These are phyloP conservation scores for Dynastes tityus DNA, from an alignment of 2,888 invertebrate genomes.

Conservation along the genomic window DNA sequence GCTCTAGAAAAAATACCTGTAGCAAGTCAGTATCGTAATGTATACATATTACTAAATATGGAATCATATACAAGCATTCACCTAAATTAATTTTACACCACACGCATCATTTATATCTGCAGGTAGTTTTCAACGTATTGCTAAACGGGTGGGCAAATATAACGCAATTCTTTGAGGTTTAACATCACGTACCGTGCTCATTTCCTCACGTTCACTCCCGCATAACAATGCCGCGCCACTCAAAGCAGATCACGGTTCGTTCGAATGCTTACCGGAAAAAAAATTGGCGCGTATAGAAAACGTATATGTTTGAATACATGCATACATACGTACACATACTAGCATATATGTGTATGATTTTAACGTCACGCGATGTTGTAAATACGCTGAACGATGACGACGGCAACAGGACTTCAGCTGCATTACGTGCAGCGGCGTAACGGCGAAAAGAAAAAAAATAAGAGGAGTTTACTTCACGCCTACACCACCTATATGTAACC, in stretches of 20 bases:
- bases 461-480: conserved; percentile 52
- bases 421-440: conserved; percentile 15
- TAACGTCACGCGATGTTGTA: conserved; percentile 40
- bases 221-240: conserved; percentile 55
- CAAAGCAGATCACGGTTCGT: conserved; percentile 2
- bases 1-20: too few species aligned
- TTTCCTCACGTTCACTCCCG: conserved; percentile 61
- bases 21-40: too few species aligned
- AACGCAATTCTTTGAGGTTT: conserved; percentile 56
- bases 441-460: conserved; percentile 40
- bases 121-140: conserved; percentile 13
- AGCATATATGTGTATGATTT: conserved; percentile 11
- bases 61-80: neutral
- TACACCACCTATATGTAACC: conserved; percentile 42
- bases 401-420: conserved; percentile 22
- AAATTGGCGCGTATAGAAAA: conserved; percentile 48
- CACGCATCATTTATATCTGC: conserved; percentile 12
- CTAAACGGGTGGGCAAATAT: conserved; percentile 31
- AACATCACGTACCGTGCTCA: conserved; percentile 61
- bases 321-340: conserved; percentile 24
- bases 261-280: conserved; percentile 27
- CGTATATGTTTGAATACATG: neutral
- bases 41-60: neutral
- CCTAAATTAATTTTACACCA: neutral
- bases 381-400: conserved; percentile 36